Evolutionary conservation across 2,797 vertebrate species (phyloP).

Genomic region (Scarus forsteni): DNA sequence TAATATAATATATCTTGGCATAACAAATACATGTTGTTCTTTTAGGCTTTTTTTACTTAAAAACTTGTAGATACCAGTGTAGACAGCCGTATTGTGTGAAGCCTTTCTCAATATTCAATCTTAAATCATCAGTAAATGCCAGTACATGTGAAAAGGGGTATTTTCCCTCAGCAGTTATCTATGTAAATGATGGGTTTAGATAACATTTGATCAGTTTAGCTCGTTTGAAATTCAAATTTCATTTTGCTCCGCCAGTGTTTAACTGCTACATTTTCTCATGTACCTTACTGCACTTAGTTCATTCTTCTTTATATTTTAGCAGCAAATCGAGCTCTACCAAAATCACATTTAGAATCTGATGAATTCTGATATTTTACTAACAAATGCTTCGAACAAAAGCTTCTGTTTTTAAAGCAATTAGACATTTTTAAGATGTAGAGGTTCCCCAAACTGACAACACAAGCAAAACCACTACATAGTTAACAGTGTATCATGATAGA

Average conservation of each 20-base stretch:
- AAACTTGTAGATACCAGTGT: neutral
- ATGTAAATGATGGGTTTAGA: conserved; percentile 37
- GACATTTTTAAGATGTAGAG: too few species aligned
- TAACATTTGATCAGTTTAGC: neutral
- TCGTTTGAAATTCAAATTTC: conserved; percentile 51
- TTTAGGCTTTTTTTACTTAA: too few species aligned
- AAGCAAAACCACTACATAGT: too few species aligned
- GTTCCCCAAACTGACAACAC: too few species aligned
- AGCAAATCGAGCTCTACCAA: neutral
- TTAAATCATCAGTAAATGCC: neutral
- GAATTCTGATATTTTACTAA: too few species aligned
- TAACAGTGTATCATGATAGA: too few species aligned
- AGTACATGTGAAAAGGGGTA: neutral
- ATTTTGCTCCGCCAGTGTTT: neutral
- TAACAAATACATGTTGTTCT: too few species aligned
- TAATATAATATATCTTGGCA: too few species aligned
- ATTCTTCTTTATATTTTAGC: neutral
- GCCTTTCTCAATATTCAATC: neutral
- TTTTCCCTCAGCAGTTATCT: neutral
- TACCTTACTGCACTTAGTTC: neutral
- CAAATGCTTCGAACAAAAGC: too few species aligned
- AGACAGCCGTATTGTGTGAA: too few species aligned
- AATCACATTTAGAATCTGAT: neutral
- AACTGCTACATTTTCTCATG: neutral
- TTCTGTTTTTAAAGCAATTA: too few species aligned